Conservation (phyloP, 1,140 invertebrate genomes). For the Conopomorpha cramerella region DNA sequence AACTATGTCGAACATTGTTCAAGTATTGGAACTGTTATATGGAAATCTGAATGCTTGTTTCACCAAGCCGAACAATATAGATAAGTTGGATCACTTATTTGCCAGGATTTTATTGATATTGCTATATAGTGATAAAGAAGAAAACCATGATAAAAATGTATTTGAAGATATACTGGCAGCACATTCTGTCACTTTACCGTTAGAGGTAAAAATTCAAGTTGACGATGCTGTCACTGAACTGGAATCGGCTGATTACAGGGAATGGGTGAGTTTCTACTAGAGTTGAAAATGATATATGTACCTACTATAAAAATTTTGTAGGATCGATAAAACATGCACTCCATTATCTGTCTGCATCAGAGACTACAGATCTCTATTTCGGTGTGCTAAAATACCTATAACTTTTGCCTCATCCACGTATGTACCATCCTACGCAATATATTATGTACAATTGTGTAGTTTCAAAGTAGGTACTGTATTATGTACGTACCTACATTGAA, state of each 20-base stretch:
- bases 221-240: conserved; percentile 80
- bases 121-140: conserved; percentile 13
- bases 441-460: no score
- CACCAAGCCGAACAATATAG: conserved; percentile 40
- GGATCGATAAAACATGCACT: no score
- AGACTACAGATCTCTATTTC: no score
- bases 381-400: no score
- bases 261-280: conserved; percentile 67
- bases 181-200: conserved; percentile 68
- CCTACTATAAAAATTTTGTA: no score
- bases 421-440: no score
- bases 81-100: conserved; percentile 42
- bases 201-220: conserved; percentile 75
- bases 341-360: no score
- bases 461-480: no score
- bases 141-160: conserved; percentile 7
- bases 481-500: no score
- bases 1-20: conserved; percentile 53
- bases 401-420: no score
- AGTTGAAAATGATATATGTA: no score
- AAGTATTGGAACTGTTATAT: conserved; percentile 38
- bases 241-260: conserved; percentile 80
- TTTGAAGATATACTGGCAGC: conserved; percentile 52
- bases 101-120: conserved; percentile 28
- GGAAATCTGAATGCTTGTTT: conserved; percentile 40